These are phyloP conservation scores for Tribolium madens DNA, from an alignment of 1,140 invertebrate genomes.

Conservation along the genomic window DNA sequence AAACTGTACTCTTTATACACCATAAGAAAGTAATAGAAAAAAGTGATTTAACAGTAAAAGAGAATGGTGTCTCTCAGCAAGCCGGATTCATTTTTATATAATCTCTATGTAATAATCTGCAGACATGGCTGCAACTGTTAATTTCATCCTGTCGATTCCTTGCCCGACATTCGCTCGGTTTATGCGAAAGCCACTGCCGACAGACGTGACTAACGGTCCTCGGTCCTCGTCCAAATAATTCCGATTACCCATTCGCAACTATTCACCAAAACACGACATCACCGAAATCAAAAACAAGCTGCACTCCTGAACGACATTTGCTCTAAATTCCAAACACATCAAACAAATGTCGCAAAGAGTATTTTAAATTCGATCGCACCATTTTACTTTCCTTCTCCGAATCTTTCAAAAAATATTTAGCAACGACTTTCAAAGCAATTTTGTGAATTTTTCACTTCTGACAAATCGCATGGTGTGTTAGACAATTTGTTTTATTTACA, in stretches of 20 bases:
- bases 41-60: conserved; percentile 50
- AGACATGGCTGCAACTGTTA: conserved; percentile 32
- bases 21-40: conserved; percentile 50
- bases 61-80: conserved; percentile 42
- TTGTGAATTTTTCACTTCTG: conserved; percentile 20
- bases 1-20: conserved; percentile 48
- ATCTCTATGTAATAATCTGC: conserved; percentile 39
- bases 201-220: conserved; percentile 34
- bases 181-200: conserved; percentile 30
- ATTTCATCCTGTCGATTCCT: conserved; percentile 35
- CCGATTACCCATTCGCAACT: not conserved
- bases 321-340: too few relatives aligned
- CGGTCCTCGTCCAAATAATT: conserved; percentile 27
- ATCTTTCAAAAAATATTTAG: not conserved
- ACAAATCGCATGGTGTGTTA: conserved; percentile 1
- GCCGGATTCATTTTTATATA: conserved; percentile 43
- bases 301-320: not conserved
- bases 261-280: not conserved
- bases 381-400: conserved; percentile 20
- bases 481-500: conserved; percentile 42
- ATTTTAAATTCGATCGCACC: not conserved
- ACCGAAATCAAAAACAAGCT: not conserved
- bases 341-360: not conserved
- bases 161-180: conserved; percentile 32
- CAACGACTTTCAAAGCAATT: conserved; percentile 1